Base-by-base conservation (phyloP, 1,140 invertebrate genomes). In the Bombus impatiens region DNA sequence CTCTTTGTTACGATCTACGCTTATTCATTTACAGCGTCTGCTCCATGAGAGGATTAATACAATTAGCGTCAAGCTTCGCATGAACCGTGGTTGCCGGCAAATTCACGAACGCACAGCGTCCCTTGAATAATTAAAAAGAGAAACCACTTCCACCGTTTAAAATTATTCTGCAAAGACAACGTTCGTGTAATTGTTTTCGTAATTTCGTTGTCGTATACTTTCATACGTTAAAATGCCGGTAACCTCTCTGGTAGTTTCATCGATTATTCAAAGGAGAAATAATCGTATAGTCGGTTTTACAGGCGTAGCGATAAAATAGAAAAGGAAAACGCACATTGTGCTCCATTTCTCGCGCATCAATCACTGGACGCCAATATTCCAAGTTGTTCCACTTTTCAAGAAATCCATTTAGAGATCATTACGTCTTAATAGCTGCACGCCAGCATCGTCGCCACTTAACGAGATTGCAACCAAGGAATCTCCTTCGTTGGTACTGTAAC, bases 361-460 rank as follows among this genome's bases (percentile, higher is more conserved):
- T 83, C 72, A 83, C 40, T 15, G 42, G 18, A 22, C 47, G 75
- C 71, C 76, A 57, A 79, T 79, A 71, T 40, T 53, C 22, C n/a
- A 28, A 37, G 12, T 15, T 32, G 47, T n/a, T 84, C 75, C 47
- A 59, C 75, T 78, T 78, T 70, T 78, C 65, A 35, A 70, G 76
- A 42, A 42, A 42, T 78, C 62, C 75, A 78, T 67, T 84, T 70
- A 57, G 82, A 28, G 65, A 57, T 78, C 82, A 42, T 78, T 59
- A 59, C 65, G 75, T 59, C 65, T 84, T 84, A 84, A 84, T 47
- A 84, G 75, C 75, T 12, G 32, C 40, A 28, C 18, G n/a, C 40
- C 65, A 25, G 25, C 13, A n/a, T 32, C 5, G 65, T 70, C 62
- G 82, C 44, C 76, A 78, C 82, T 84, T 84, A 84, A 57, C 82